phyloP scores from a whole-genome alignment of 1,140 invertebrate species.

The Procambarus clarkii region DNA sequence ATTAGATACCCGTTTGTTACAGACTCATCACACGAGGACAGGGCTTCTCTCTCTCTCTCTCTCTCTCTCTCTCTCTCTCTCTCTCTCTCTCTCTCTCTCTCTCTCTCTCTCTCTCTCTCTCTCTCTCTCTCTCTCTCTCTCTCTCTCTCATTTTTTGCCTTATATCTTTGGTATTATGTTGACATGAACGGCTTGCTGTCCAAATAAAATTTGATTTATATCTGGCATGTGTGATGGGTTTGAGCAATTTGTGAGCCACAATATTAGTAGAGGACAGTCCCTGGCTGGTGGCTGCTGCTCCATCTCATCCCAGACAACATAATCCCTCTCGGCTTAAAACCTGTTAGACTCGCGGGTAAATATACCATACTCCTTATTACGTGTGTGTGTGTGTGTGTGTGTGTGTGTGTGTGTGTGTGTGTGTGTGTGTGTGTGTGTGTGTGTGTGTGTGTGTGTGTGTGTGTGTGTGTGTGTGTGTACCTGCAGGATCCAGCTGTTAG shows the following conservation, averaged over 20 bases:
- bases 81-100: no score
- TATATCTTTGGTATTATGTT: no score
- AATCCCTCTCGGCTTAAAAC: neutral
- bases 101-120: no score
- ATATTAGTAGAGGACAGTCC: neutral
- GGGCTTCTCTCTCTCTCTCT: no score
- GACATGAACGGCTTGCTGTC: no score
- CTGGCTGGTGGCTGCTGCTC: neutral
- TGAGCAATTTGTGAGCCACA: neutral
- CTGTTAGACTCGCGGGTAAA: neutral
- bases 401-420: constrained; percentile 18
- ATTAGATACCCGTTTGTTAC: no score
- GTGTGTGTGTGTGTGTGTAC: neutral
- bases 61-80: no score
- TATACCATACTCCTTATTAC: neutral
- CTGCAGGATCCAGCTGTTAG: no score
- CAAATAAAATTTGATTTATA: neutral
- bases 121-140: no score
- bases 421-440: constrained; percentile 43
- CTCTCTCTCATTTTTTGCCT: neutral
- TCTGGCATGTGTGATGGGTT: neutral
- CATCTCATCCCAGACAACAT: neutral
- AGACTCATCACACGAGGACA: no score
- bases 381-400: neutral
- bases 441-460: constrained; percentile 39